These are phyloP conservation scores for Chrysolina oricalcia DNA, from an alignment of 2,888 invertebrate genomes.

Conservation along the genomic window DNA sequence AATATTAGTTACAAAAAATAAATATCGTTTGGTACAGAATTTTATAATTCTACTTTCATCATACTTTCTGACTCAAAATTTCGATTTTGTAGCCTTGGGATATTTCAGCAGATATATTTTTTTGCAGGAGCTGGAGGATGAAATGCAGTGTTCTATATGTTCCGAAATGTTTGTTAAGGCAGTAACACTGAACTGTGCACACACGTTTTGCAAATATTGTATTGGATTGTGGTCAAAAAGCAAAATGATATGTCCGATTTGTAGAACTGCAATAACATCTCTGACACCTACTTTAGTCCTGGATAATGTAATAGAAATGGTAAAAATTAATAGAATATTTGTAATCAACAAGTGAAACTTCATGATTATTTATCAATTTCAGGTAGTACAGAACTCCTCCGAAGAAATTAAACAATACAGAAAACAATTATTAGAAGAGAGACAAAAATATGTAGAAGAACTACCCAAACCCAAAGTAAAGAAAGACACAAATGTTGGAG, in stretches of 20 bases:
- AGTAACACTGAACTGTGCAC: slow-evolving; percentile 81
- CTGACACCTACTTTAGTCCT: slow-evolving; percentile 78
- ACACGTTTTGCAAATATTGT: slow-evolving; percentile 84
- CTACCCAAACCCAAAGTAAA: background rate
- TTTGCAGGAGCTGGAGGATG: slow-evolving; percentile 75
- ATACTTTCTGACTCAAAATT: background rate
- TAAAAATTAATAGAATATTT: slow-evolving; percentile 70
- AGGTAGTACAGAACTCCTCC: slow-evolving; percentile 78
- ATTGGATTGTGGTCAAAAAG: slow-evolving; percentile 81
- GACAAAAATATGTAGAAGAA: slow-evolving; percentile 36
- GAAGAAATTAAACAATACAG: slow-evolving; percentile 77
- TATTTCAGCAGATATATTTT: background rate
- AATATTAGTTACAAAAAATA: background rate
- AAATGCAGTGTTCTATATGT: slow-evolving; percentile 85
- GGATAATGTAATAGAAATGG: slow-evolving; percentile 83
- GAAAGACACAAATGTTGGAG: background rate
- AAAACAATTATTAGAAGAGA: slow-evolving; percentile 71
- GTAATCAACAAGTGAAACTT: slow-evolving; percentile 59
- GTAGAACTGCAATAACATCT: slow-evolving; percentile 73
- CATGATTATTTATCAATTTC: slow-evolving; percentile 68
- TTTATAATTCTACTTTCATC: background rate
- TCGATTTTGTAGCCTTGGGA: background rate
- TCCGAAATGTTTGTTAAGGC: slow-evolving; percentile 83
- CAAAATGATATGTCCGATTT: slow-evolving; percentile 83
- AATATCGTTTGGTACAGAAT: background rate